Evolutionary conservation across 2,797 vertebrate genomes (phyloP).

Genomic region (Arrhamphus sclerolepis): DNA sequence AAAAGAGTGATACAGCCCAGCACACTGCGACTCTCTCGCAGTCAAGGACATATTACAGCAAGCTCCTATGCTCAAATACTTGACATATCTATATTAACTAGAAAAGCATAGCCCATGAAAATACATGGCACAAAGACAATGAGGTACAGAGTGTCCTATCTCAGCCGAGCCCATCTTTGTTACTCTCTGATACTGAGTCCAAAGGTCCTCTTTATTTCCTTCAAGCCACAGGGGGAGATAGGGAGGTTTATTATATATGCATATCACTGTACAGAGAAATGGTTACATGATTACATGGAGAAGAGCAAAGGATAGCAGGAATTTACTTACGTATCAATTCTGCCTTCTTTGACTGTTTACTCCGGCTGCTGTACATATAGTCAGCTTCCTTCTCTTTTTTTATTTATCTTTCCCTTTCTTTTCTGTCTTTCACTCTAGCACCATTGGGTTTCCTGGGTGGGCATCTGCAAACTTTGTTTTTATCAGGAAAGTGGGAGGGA

Average conservation of each 20-base stretch:
- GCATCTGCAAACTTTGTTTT: constrained; percentile 41
- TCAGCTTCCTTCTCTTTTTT: background rate
- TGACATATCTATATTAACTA: constrained; percentile 13
- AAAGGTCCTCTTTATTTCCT: constrained; percentile 49
- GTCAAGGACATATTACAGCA: constrained; percentile 17
- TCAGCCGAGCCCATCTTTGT: constrained; percentile 7
- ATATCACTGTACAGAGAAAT: constrained; percentile 16
- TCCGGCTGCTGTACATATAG: constrained; percentile 6
- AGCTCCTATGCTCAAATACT: constrained; percentile 30
- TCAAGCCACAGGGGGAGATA: constrained; percentile 10
- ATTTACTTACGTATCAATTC: constrained; percentile 6
- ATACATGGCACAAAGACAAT: constrained; percentile 29
- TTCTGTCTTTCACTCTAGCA: constrained; percentile 11
- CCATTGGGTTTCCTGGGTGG: constrained; percentile 20
- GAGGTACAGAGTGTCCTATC: constrained; percentile 23
- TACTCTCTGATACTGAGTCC: constrained; percentile 27
- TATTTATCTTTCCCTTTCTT: background rate
- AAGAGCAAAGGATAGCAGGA: background rate
- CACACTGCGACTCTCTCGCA: constrained; percentile 4
- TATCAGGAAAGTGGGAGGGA: constrained; percentile 22
- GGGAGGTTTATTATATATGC: constrained; percentile 31
- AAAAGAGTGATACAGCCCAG: constrained; percentile 25
- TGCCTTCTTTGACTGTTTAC: background rate
- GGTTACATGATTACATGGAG: background rate
- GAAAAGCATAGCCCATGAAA: constrained; percentile 22